Percentiles rank a stretch among this genome's conserved stretches.
Evolutionary conservation across 1,140 invertebrate species (phyloP).

Genomic region (Lepidurus arcticus): DNA sequence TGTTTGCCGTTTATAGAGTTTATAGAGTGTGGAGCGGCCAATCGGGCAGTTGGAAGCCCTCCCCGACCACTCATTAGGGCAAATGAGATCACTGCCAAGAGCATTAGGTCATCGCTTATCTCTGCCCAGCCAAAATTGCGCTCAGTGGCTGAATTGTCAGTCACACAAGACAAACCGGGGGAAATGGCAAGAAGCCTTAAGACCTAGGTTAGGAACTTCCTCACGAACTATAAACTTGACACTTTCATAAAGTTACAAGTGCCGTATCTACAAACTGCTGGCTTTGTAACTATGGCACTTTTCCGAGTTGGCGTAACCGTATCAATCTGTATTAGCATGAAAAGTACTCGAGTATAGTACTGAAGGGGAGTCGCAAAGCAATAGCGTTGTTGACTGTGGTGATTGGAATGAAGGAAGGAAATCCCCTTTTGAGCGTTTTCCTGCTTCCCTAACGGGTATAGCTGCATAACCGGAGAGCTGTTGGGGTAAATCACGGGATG

Average conservation of each 20-base stretch:
- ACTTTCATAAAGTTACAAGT: not conserved
- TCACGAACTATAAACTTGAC: not conserved
- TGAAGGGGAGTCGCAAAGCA: not conserved
- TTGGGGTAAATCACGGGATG: not conserved
- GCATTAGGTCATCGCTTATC: conserved; percentile 3
- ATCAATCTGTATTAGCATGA: too few species aligned
- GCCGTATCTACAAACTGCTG: too few species aligned
- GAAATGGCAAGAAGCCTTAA: not conserved
- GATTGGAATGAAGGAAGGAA: conserved; percentile 21
- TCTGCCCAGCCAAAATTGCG: not conserved
- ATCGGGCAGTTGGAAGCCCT: not conserved
- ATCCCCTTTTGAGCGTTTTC: not conserved
- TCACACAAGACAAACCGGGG: not conserved
- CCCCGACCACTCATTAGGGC: not conserved
- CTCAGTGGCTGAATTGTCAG: not conserved
- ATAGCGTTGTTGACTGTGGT: conserved; percentile 1
- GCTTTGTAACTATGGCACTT: too few species aligned
- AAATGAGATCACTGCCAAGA: not conserved
- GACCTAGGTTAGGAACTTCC: not conserved
- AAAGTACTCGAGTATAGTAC: too few species aligned
- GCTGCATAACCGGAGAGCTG: not conserved
- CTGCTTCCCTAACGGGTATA: not conserved
- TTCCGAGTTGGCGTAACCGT: too few species aligned
- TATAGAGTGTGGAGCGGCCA: too few species aligned
- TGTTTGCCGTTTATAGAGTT: too few species aligned